Conservation (phyloP, 2,113 vertebrate species). For the Spilogale gracilis region DNA sequence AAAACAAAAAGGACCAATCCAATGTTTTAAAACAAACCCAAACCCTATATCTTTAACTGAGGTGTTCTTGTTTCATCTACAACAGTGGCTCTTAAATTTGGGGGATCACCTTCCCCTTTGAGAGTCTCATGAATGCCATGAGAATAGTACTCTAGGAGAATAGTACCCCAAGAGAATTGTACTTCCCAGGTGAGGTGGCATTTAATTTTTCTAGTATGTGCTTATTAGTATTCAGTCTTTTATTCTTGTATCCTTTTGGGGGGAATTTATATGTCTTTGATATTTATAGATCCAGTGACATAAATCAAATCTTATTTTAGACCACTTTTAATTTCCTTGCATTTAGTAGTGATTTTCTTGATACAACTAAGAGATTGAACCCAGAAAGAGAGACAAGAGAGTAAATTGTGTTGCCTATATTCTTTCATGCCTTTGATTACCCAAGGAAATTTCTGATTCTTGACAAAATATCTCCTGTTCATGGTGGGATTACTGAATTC, state of each 20-base stretch:
- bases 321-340: slow-evolving; percentile 79
- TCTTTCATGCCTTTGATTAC: slow-evolving; percentile 69
- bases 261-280: slow-evolving; percentile 72
- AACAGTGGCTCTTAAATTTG: background rate
- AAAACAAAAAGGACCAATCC: background rate
- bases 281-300: slow-evolving; percentile 54
- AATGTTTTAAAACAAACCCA: background rate
- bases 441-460: slow-evolving; percentile 49
- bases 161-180: background rate
- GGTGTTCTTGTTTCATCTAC: background rate
- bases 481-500: background rate
- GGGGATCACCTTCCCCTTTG: background rate
- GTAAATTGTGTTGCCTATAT: background rate
- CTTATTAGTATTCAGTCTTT: background rate
- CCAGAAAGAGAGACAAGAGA: background rate
- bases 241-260: slow-evolving; percentile 60
- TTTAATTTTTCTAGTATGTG: slow-evolving; percentile 72
- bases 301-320: slow-evolving; percentile 77
- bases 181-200: background rate
- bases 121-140: background rate
- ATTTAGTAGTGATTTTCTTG: slow-evolving; percentile 76
- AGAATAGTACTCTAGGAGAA: background rate
- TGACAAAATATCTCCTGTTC: background rate
- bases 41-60: background rate
- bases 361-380: slow-evolving; percentile 27